Evolutionary conservation across 1,140 invertebrate species (phyloP).

Genomic region (Ostrea denselamellosa): DNA sequence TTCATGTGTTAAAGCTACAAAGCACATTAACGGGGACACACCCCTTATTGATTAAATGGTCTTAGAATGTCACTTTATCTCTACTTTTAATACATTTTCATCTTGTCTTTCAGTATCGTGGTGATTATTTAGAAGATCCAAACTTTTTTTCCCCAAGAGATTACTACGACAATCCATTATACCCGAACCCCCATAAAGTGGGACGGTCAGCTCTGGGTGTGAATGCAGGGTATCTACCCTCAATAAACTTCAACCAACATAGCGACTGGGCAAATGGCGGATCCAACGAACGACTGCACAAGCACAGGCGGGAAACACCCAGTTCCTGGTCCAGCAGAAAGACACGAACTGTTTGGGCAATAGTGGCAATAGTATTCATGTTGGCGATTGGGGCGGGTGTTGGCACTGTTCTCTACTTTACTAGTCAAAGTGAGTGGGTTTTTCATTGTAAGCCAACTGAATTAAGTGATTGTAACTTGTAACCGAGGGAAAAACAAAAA

Average conservation of each 20-base stretch:
- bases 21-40: too few species aligned
- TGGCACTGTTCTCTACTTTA: background rate
- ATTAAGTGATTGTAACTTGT: too few species aligned
- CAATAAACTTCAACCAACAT: background rate
- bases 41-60: too few species aligned
- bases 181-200: background rate
- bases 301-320: background rate
- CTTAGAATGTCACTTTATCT: too few species aligned
- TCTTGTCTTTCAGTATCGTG: background rate
- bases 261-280: background rate
- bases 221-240: background rate
- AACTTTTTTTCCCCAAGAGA: background rate
- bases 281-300: background rate
- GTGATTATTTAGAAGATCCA: background rate
- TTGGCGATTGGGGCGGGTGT: background rate
- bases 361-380: background rate
- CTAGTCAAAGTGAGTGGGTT: constrained; percentile 17
- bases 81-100: background rate
- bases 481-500: too few species aligned
- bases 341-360: background rate
- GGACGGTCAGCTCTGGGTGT: background rate
- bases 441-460: too few species aligned
- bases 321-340: background rate
- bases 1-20: too few species aligned
- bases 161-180: constrained; percentile 21